Conservation (phyloP, 2,113 vertebrate species). For the Lipophrys pholis region DNA sequence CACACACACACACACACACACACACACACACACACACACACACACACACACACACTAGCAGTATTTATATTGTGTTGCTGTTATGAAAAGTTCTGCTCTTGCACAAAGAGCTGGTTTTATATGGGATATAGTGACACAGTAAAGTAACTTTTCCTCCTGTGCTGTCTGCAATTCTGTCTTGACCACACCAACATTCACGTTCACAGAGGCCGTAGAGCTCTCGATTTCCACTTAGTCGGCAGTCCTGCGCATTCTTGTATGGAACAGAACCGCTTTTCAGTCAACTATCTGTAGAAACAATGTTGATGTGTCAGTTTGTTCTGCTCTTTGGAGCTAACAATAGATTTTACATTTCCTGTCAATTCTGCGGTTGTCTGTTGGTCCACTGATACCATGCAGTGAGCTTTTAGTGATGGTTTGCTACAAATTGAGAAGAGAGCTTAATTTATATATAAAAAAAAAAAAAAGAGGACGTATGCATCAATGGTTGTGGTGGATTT, state of each 20-base stretch:
- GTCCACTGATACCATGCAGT: neutral
- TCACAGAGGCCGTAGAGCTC: conserved; percentile 24
- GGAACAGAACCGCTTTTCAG: conserved; percentile 15
- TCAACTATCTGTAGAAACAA: conserved; percentile 33
- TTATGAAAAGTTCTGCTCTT: neutral
- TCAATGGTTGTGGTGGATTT: too few species aligned
- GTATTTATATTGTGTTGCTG: conserved; percentile 23
- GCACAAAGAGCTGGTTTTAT: conserved; percentile 5
- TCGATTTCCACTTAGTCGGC: conserved; percentile 38
- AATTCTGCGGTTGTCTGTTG: conserved; percentile 25
- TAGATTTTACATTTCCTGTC: conserved; percentile 20
- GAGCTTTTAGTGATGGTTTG: neutral
- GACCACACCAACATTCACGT: conserved; percentile 7
- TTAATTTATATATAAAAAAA: too few species aligned
- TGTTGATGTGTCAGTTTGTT: conserved; percentile 33
- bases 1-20: conserved; percentile 1
- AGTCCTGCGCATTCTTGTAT: conserved; percentile 9
- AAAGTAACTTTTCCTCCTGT: neutral
- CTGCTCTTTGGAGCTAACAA: conserved; percentile 11
- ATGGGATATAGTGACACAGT: conserved; percentile 17
- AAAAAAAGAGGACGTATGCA: too few species aligned
- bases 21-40: neutral
- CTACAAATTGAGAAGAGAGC: too few species aligned
- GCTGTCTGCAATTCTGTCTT: conserved; percentile 13
- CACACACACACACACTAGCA: conserved; percentile 19